A percentile compares a stretch with the other conserved stretches of the same genome.
Evolutionary conservation across 2,797 vertebrate species (phyloP).

Genomic region (Sebastes oblongus): DNA sequence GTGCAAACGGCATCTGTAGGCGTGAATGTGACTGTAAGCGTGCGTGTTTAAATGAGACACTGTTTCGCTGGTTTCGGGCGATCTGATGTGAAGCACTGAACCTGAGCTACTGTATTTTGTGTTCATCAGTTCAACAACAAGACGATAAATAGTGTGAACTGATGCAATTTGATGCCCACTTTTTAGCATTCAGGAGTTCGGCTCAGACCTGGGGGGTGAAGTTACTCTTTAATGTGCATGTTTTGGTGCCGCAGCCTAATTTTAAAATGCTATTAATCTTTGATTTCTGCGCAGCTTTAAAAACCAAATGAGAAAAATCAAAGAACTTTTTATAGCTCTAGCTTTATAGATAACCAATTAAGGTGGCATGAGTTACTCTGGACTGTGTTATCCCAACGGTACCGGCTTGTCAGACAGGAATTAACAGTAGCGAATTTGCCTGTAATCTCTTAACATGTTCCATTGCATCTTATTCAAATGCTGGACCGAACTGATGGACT

Average conservation of each 20-base stretch:
- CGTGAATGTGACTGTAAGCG: neutral
- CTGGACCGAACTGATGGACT: neutral
- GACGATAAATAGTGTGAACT: neutral
- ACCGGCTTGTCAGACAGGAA: neutral
- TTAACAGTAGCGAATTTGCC: neutral
- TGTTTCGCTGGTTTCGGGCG: neutral
- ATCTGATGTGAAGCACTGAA: neutral
- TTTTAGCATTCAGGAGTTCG: too few species aligned
- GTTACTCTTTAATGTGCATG: neutral
- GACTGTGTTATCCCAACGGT: neutral
- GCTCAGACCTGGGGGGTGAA: too few species aligned
- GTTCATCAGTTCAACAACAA: neutral
- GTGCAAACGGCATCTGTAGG: neutral
- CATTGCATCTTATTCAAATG: conserved; percentile 1
- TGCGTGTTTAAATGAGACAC: neutral
- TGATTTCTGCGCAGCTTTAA: neutral
- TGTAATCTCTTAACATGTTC: conserved; percentile 14
- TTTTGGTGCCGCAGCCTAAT: neutral
- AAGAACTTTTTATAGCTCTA: neutral
- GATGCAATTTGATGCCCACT: too few species aligned
- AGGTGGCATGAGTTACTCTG: neutral
- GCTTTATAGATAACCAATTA: neutral
- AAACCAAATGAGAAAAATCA: rapidly evolving
- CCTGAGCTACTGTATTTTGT: neutral
- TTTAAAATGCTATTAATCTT: neutral